phyloP scores from a whole-genome alignment of 2,113 vertebrate species.

The Prionailurus viverrinus region DNA sequence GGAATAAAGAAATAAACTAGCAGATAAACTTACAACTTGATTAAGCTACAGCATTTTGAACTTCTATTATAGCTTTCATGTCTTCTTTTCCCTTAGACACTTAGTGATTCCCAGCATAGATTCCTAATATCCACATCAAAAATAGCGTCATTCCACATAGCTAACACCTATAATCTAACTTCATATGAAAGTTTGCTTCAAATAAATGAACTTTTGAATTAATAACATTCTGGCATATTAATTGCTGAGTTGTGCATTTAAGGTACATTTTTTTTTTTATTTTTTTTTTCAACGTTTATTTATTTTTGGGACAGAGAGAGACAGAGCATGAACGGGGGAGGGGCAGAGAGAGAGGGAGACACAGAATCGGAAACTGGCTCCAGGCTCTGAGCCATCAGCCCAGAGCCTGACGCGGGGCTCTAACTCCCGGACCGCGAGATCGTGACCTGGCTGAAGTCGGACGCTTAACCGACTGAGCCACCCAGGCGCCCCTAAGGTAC shows the following conservation, averaged over 20 bases:
- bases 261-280: not conserved
- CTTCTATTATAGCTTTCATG: not conserved
- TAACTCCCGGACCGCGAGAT: too few species aligned
- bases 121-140: not conserved
- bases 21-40: not conserved
- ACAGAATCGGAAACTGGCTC: too few species aligned
- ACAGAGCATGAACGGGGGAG: too few species aligned
- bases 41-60: not conserved
- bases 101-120: not conserved
- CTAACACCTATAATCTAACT: not conserved
- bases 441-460: too few species aligned
- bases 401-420: too few species aligned
- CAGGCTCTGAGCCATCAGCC: too few species aligned
- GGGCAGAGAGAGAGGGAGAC: too few species aligned
- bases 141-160: not conserved
- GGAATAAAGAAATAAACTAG: not conserved
- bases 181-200: not conserved
- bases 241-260: not conserved
- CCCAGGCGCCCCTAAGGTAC: too few species aligned
- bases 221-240: not conserved
- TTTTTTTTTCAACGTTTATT: too few species aligned
- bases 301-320: too few species aligned
- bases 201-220: not conserved
- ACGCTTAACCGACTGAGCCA: too few species aligned
- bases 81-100: not conserved